Evolutionary conservation across 2,797 vertebrate species (phyloP), one percentile per base, ranked within the genome.

Genomic region (Adelosebastes latens): DNA sequence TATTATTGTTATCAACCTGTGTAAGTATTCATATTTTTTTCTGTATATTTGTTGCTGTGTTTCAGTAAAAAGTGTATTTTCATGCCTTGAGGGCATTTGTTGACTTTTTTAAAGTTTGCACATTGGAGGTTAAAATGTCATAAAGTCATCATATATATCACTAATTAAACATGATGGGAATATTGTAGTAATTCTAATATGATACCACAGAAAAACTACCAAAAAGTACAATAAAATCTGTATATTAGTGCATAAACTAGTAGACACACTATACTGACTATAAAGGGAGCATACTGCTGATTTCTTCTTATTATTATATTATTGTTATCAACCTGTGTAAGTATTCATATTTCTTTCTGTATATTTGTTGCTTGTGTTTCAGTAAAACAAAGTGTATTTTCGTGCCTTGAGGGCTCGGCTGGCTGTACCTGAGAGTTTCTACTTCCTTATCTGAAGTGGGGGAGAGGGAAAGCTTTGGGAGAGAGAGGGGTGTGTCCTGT

Each of bases 391-490:
- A 27, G 9, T 9, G 34, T 12, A 36, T 36, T 36, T 10, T 36
- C 11, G 4, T 36, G 31, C 31, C 92, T 61, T 6, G 22, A 3
- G 88, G 92, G 64, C 39, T 2, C 6, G 27, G 60, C 65, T 58
- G 77, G 72, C 31, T 81, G 39, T 42, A 92, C 91, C 92, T 91
- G 88, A 80, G 86, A 63, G 75, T 16, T 31, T 32, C 72, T 63
- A 85, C 92, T 92, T 93, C 92, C 90, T 91, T 77, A 83, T 91
- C 83, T 80, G 87, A 42, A 49, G 74, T 9, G 65, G 24, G 72
- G 62, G 73, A 18, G 79, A 14, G 56, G n/a, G 18, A 34, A 8
- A 29, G 71, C 49, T 81, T 24, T 70, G 77, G 66, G 61, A 74
- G 32, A n/a, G 59, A 75, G 32, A 29, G 83, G 85, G 88, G 89